Evolutionary conservation across 35 echinoderm and acorn worm species (phyloP).

Genomic region (Nesometra sesokonis): DNA sequence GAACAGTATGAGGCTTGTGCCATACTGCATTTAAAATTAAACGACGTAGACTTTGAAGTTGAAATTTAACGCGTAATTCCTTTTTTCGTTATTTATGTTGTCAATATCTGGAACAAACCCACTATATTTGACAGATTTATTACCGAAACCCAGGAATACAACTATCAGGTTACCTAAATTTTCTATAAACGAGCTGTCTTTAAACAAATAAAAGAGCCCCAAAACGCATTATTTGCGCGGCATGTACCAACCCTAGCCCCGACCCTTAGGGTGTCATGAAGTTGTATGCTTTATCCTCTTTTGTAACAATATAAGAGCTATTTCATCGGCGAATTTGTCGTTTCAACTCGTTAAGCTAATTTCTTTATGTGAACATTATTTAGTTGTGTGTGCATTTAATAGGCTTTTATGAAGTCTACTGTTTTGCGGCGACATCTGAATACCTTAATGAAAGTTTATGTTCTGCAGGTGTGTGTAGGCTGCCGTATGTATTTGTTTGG

Average conservation of each 20-base stretch:
- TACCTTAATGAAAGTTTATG: too few relatives aligned
- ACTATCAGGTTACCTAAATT: not conserved
- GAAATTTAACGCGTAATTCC: too few relatives aligned
- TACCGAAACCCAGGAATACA: not conserved
- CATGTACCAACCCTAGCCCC: not conserved
- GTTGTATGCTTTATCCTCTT: not conserved
- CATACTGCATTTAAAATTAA: too few relatives aligned
- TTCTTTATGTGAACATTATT: not conserved
- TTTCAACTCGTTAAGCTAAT: not conserved
- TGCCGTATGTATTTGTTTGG: too few relatives aligned
- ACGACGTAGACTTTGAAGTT: too few relatives aligned
- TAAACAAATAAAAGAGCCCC: too few relatives aligned
- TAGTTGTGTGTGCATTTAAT: not conserved
- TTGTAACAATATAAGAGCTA: not conserved
- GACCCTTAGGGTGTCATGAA: not conserved
- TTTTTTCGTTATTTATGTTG: not conserved
- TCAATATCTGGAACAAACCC: not conserved
- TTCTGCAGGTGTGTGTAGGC: too few relatives aligned
- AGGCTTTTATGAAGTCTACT: not conserved
- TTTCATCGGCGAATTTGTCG: not conserved
- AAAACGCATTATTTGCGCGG: not conserved
- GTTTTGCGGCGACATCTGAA: not conserved
- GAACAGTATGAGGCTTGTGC: too few relatives aligned
- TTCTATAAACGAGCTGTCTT: not conserved
- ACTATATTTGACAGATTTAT: not conserved